Base-by-base conservation (phyloP, 2,888 invertebrate species). In the Phytoseiulus persimilis region DNA sequence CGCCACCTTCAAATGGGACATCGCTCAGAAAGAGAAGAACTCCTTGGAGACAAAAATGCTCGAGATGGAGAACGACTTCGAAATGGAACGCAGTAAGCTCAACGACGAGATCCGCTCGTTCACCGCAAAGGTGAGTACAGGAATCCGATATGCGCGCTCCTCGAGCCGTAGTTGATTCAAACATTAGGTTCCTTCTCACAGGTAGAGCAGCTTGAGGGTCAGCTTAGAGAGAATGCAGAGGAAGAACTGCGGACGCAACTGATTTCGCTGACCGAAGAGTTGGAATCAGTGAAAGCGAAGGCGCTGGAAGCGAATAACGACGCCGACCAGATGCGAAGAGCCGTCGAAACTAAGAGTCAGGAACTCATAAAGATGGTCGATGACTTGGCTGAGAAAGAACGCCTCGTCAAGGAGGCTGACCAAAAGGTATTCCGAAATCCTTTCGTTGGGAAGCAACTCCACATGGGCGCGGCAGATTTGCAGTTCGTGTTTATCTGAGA, bases 11-110 rank as follows among this genome's bases (percentile, higher is more conserved):
- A 87, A 45, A 87, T 87, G 87, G 87, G 87, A 87, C 32, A 87
- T 31, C 6, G 87, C 87, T n/a, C 39, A 33, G 45, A 87, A 87
- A 87, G 87, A 87, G 87, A 87, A 87, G 87, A 87, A 87, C 87
- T 32, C 87, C 32, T 45, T 87, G n/a, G 87, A 87, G 33, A 87
- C 87, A n/a, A 33, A 45, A 87, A 33, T 87, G n/a, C 87, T 87
- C 45, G 87, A 87, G 32, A 33, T 39, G 87, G 87, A 87, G 45
- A 87, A 87, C 87, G 87, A 87, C 45, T 87, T 87, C 87, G 87
- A 87, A 31, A 87, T 33, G n/a, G 87, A 87, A 45, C 32, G 87
- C 28, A 45, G 87, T 6, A 87, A 33, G 39, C 87, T 87, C 3
- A 87, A 87, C 32, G 39, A 87, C n/a, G 87, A 87, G 31, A 87